phyloP scores from a whole-genome alignment of 2,888 invertebrate genomes.

The Amphipyra berbera region DNA sequence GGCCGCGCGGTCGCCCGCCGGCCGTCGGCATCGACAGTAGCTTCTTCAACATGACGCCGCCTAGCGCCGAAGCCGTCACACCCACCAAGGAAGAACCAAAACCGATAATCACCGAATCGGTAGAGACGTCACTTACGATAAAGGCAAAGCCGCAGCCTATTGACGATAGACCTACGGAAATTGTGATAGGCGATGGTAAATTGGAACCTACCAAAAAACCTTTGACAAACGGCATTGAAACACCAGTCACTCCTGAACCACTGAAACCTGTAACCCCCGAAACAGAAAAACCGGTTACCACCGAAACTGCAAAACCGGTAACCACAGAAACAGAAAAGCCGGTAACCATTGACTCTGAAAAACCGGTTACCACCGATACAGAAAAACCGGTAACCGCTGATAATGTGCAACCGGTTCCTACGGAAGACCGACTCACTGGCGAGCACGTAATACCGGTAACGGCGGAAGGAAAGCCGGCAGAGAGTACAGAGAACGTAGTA shows the following conservation, averaged over 20 bases:
- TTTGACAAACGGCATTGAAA: conserved; percentile 22
- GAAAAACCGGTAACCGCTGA: conserved; percentile 27
- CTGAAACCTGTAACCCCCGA: conserved; percentile 14
- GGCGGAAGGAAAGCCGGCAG: conserved; percentile 42
- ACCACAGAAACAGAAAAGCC: conserved; percentile 26
- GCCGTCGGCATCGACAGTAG: conserved; percentile 79
- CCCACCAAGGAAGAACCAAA: conserved; percentile 72
- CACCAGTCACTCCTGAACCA: conserved; percentile 12
- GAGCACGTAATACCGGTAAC: conserved; percentile 58
- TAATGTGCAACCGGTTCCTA: conserved; percentile 19
- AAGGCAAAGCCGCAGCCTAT: conserved; percentile 56
- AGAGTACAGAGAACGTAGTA: conserved; percentile 38
- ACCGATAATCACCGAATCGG: conserved; percentile 61
- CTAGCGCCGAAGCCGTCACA: conserved; percentile 83
- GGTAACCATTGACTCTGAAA: conserved; percentile 18
- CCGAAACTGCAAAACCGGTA: conserved; percentile 11
- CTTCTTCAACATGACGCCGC: conserved; percentile 85
- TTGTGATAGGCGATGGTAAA: no score
- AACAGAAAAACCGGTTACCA: conserved; percentile 19
- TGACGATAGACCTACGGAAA: conserved; percentile 22
- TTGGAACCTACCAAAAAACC: conserved; percentile 26
- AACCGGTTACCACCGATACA: conserved; percentile 19
- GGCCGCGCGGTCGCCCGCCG: conserved; percentile 84
- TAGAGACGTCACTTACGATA: conserved; percentile 62
- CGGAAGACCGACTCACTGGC: conserved; percentile 42